phyloP scores from a whole-genome alignment of 2,888 invertebrate genomes.

The Exocentrus adspersus region DNA sequence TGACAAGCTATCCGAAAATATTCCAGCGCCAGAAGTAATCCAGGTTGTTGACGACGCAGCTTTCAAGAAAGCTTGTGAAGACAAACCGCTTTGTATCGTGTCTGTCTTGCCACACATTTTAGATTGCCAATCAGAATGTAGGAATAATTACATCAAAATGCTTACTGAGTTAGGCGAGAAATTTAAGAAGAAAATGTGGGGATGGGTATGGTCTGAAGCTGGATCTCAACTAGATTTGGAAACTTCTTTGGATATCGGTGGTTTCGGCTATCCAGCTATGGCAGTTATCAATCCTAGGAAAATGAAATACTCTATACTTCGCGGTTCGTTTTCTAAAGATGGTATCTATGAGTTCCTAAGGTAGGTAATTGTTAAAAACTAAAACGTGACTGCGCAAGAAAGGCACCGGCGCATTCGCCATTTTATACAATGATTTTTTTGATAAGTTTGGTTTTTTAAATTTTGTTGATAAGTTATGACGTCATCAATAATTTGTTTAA shows the following conservation, averaged over 20 bases:
- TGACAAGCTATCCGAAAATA: slow-evolving; percentile 85
- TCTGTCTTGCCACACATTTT: slow-evolving; percentile 94
- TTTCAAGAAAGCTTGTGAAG: slow-evolving; percentile 82
- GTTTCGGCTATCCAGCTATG: slow-evolving; percentile 98
- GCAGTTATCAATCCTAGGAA: slow-evolving; percentile 96
- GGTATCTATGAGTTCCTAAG: slow-evolving; percentile 96
- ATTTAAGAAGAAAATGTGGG: slow-evolving; percentile 95
- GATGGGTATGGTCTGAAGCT: slow-evolving; percentile 97
- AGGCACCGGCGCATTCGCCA: too few species aligned
- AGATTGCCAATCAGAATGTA: slow-evolving; percentile 93
- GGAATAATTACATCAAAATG: slow-evolving; percentile 84
- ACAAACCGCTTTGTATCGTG: slow-evolving; percentile 90
- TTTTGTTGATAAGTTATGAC: too few species aligned
- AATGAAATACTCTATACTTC: slow-evolving; percentile 92
- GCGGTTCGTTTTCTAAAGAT: slow-evolving; percentile 92
- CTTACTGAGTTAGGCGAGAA: slow-evolving; percentile 84
- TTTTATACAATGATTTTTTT: too few species aligned
- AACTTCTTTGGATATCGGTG: slow-evolving; percentile 92
- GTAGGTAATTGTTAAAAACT: too few species aligned
- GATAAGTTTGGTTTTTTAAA: too few species aligned
- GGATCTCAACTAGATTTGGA: slow-evolving; percentile 86
- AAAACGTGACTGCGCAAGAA: too few species aligned
- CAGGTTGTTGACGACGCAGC: slow-evolving; percentile 68
- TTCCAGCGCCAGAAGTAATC: slow-evolving; percentile 88
- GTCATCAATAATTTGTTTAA: too few species aligned